These are phyloP conservation scores for Eonycteris spelaea DNA, from an alignment of 2,113 vertebrate genomes.

Conservation along the genomic window DNA sequence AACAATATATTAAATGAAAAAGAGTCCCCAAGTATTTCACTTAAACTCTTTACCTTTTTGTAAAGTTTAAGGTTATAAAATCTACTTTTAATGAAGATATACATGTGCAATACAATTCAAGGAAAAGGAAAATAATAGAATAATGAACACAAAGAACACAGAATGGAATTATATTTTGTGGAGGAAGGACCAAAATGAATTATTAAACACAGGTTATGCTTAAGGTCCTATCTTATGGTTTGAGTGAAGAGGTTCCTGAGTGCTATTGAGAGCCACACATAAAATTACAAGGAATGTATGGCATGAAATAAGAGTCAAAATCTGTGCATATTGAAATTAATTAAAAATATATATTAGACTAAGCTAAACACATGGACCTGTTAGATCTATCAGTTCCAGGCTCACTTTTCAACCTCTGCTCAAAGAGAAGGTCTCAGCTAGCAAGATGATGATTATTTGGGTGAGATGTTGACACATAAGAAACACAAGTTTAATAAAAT, in stretches of 20 bases:
- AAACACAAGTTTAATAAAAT: neutral
- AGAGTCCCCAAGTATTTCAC: neutral
- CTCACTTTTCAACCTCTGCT: neutral
- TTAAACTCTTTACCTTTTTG: neutral
- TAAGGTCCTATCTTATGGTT: neutral
- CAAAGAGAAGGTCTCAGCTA: neutral
- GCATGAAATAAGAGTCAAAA: neutral
- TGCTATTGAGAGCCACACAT: neutral
- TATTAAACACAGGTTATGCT: neutral
- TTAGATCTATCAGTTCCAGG: neutral
- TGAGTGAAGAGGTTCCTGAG: neutral
- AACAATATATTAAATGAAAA: neutral
- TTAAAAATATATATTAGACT: neutral
- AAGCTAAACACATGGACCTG: neutral
- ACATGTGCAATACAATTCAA: neutral
- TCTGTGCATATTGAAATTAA: neutral
- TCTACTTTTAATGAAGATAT: neutral
- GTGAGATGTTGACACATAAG: neutral
- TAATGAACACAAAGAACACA: neutral
- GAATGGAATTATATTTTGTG: neutral
- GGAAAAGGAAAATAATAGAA: neutral
- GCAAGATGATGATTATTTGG: neutral
- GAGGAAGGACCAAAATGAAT: neutral
- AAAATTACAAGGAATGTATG: neutral
- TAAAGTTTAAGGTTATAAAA: neutral